Base-by-base conservation (phyloP, 2,888 invertebrate genomes). In the Malthinus flaveolus region DNA sequence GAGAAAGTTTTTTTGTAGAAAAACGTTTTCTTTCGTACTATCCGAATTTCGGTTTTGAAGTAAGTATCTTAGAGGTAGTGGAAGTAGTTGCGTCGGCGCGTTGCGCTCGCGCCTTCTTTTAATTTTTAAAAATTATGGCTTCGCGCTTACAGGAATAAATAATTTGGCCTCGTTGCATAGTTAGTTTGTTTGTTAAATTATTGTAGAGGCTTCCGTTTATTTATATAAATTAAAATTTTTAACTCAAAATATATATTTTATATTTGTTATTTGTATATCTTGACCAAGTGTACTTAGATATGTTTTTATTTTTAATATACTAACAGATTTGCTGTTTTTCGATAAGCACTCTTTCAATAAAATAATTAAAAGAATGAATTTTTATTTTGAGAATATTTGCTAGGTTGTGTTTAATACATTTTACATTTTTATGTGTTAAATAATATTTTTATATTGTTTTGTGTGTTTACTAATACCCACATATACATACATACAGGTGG, bases 401-500 rank as follows among this genome's bases (percentile, higher is more conserved):
- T 74, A 77, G 73, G 73, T 74, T 76, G 74, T 76, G 71, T 76
- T 76, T 15, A 68, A 72, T 69, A 72, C 68, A 72, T 71, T 72
- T 73, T 73, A 62, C 51, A 68, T 72, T 72, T 69, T 74, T 75
- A 71, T 77, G 70, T 77, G 73, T 76, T 71, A 71, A 70, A 67
- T 73, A 68, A 71, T 71, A 68, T 61, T 66, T 67, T 73, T 71
- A 66, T 65, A 71, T 69, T 69, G 71, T 73, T 75, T 68, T 74
- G 72, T 75, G 76, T 77, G 76, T 78, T 76, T 78, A 78, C 78
- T 78, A 78, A 78, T 78, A 77, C 77, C 78, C 78, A 77, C 78
- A 75, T 78, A 77, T 78, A 78, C 76, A 77, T 78, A 78, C 76
- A 78, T 78, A 78, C 78, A 79, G 78, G 78, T 79, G 78, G 78